Evolutionary conservation across 2,888 invertebrate genomes (phyloP).

Genomic region (Leucoptera coffeella): DNA sequence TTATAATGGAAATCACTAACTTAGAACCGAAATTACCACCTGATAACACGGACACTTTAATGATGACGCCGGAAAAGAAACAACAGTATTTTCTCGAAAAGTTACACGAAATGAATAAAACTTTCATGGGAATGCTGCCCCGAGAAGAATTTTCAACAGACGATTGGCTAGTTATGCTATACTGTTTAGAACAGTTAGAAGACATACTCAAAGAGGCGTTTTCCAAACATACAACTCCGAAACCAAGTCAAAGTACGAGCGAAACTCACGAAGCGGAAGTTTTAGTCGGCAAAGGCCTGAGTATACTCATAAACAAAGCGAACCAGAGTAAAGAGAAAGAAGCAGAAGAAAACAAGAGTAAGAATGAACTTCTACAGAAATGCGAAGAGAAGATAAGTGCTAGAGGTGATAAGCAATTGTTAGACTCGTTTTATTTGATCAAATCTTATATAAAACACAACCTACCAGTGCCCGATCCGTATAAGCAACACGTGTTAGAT

Average conservation of each 20-base stretch:
- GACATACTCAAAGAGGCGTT: constrained; percentile 22
- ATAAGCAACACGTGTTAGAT: constrained; percentile 32
- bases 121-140: constrained; percentile 30
- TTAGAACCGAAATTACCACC: constrained; percentile 18
- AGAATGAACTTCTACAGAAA: constrained; percentile 25
- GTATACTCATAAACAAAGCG: constrained; percentile 35
- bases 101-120: constrained; percentile 22
- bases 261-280: constrained; percentile 28
- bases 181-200: constrained; percentile 27
- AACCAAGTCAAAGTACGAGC: constrained; percentile 12
- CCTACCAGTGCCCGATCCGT: constrained; percentile 28
- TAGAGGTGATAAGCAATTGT: constrained; percentile 26
- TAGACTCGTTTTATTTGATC: constrained; percentile 36
- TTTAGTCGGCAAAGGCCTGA: constrained; percentile 15
- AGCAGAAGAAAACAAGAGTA: constrained; percentile 16
- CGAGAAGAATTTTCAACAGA: constrained; percentile 25
- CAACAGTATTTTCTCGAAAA: constrained; percentile 25
- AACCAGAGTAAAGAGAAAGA: constrained; percentile 17
- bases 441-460: constrained; percentile 36
- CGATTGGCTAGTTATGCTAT: constrained; percentile 36
- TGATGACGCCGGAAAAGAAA: constrained; percentile 18
- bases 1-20: constrained; percentile 29
- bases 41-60: constrained; percentile 7
- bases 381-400: constrained; percentile 31
- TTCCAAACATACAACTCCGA: constrained; percentile 14